Base-by-base conservation (phyloP, 2,113 vertebrate genomes). In the Pandion haliaetus region DNA sequence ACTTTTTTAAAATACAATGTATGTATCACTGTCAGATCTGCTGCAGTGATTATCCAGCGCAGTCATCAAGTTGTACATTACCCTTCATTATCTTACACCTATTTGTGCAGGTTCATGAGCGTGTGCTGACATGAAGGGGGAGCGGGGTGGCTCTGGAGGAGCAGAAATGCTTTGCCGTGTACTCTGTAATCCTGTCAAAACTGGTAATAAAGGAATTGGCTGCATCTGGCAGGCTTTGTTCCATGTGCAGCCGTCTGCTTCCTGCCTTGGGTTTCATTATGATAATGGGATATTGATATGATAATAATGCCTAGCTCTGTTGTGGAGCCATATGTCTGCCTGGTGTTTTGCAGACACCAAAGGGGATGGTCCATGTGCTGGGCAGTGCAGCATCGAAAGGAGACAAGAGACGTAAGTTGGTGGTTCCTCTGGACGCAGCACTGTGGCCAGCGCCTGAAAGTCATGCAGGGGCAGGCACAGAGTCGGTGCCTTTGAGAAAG, bases 41-140 rank as follows among this genome's bases (percentile, higher is more conserved):
- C 66, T 6, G 1, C 2, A 0, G 69, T 26, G 21, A 58, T 82
- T 62, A 45, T 36, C 73, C 78, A 58, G 36, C 34, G 61, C 72
- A 61, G 42, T 4, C 45, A n/a, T 7, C 2, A 1, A 84, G 28
- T 36, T 36, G 40, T 0, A 0, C 24, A 7, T 59, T 65, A 58
- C 17, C 47, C 23, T 66, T 66, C 54, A 7, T n/a, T 70, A 24
- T 50, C 57, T 78, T 66, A 16, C 38, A 67, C 3, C 0, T 15
- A 24, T 3, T 5, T 42, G 7, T 12, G 19, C 6, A 12, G 15
- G 47, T 54, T 44, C 61, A 47, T 1, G 0, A 62, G 34, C 1
- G 3, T 26, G 40, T 32, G 40, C 34, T 49, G 15, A 62, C 42
- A 9, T 9, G 70, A 78, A 70, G 61, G 36, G 47, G 44, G 28